phyloP scores from a whole-genome alignment of 2,888 invertebrate genomes.

The Leucophora obtusa region DNA sequence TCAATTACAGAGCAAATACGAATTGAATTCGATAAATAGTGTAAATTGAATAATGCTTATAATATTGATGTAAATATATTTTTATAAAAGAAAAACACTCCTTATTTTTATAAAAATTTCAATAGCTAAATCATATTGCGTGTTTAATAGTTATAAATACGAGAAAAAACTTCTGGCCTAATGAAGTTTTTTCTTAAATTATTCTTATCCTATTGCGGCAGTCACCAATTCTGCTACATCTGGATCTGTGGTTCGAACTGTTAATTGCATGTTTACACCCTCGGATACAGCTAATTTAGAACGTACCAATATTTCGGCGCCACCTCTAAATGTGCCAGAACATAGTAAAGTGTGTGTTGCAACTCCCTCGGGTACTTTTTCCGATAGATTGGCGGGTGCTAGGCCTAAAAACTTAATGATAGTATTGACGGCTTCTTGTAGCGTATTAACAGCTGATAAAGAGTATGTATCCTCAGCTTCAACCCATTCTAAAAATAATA shows the following conservation, averaged over 20 bases:
- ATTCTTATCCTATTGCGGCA: conserved; percentile 87
- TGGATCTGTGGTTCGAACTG: conserved; percentile 91
- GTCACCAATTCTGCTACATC: conserved; percentile 92
- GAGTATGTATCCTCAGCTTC: conserved; percentile 96
- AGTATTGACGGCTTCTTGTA: conserved; percentile 91
- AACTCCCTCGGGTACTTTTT: conserved; percentile 90
- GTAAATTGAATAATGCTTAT: conserved; percentile 15
- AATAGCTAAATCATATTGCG: conserved; percentile 59
- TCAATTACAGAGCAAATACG: conserved; percentile 31
- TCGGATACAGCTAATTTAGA: conserved; percentile 87
- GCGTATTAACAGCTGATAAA: conserved; percentile 86
- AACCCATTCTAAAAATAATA: conserved; percentile 75
- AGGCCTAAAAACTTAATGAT: conserved; percentile 90
- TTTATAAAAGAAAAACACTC: conserved; percentile 20
- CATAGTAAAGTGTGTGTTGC: conserved; percentile 89
- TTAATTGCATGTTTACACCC: conserved; percentile 96
- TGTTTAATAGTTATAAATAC: conserved; percentile 62
- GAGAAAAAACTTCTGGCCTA: conserved; percentile 17
- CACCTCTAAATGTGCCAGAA: conserved; percentile 94
- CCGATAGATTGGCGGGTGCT: conserved; percentile 90
- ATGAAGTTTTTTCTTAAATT: conserved; percentile 16
- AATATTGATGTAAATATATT: conserved; percentile 9
- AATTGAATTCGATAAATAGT: conserved; percentile 33
- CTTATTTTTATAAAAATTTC: conserved; percentile 28
- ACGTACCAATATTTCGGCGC: conserved; percentile 91